Evolutionary conservation across 2,888 invertebrate species (phyloP).

Genomic region (Pinctada fucata): DNA sequence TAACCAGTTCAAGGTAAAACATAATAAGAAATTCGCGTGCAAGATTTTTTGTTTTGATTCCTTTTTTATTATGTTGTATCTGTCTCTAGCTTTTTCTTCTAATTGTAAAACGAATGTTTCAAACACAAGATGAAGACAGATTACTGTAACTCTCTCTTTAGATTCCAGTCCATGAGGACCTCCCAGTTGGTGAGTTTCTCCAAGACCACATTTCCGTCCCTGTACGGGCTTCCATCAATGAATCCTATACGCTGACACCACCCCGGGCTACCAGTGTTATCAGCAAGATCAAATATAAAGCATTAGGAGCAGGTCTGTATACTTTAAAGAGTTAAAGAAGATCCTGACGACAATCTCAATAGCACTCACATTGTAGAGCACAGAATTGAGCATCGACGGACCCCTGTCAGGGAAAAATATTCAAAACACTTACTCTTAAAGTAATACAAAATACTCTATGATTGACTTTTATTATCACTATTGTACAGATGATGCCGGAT

Average conservation of each 20-base stretch:
- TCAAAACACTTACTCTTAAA: neutral
- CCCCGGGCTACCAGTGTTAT: constrained; percentile 60
- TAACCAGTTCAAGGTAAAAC: constrained; percentile 67
- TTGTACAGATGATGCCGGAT: neutral
- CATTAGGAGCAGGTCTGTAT: constrained; percentile 52
- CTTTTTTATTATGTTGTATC: no score
- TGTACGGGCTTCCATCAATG: constrained; percentile 58
- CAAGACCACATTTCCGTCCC: constrained; percentile 68
- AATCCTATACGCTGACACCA: constrained; percentile 61
- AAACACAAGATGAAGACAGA: no score
- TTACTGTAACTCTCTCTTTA: constrained; percentile 34
- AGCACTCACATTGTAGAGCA: neutral
- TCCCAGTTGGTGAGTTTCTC: constrained; percentile 74
- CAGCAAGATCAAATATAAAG: constrained; percentile 54
- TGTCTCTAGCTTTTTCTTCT: no score
- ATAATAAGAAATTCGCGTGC: no score
- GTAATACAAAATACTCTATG: neutral
- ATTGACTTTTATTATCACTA: neutral
- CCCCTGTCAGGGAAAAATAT: no score
- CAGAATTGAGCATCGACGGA: no score
- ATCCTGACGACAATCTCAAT: neutral
- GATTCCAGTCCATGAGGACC: constrained; percentile 70
- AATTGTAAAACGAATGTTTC: no score
- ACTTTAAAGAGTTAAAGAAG: neutral
- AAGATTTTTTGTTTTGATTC: no score